Conservation (phyloP, 2,888 invertebrate genomes). For the Macaria liturata region DNA sequence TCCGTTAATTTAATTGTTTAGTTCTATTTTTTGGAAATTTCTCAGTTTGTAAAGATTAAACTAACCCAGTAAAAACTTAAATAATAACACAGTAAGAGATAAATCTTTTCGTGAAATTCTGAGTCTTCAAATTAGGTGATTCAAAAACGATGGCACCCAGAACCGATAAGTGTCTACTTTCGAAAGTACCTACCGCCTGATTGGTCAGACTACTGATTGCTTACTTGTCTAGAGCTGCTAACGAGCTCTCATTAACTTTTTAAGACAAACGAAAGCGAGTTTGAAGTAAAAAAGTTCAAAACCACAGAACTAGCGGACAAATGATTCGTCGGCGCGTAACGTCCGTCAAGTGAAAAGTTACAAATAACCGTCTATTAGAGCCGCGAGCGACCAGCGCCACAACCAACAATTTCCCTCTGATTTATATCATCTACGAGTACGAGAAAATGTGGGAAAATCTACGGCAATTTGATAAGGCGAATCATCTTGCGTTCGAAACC, state of each 20-base stretch:
- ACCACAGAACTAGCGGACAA: conserved; percentile 38
- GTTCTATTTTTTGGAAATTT: too few species aligned
- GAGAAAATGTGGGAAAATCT: conserved; percentile 82
- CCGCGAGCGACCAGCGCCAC: conserved; percentile 63
- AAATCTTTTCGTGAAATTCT: too few species aligned
- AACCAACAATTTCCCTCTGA: conserved; percentile 78
- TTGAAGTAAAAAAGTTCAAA: conserved; percentile 31
- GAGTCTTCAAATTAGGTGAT: too few species aligned
- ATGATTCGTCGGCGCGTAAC: conserved; percentile 67
- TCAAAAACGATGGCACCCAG: too few species aligned
- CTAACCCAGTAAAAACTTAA: too few species aligned
- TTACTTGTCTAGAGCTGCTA: conserved; percentile 20
- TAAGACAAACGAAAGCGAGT: conserved; percentile 37
- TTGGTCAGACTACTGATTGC: conserved; percentile 15
- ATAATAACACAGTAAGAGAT: too few species aligned
- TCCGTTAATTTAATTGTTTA: too few species aligned
- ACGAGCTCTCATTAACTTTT: conserved; percentile 34
- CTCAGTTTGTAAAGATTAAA: too few species aligned
- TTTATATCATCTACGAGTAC: conserved; percentile 75
- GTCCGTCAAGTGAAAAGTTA: conserved; percentile 76
- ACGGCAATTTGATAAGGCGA: conserved; percentile 79
- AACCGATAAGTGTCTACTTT: not conserved
- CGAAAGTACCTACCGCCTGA: conserved; percentile 10
- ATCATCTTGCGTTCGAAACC: conserved; percentile 78
- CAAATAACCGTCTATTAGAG: conserved; percentile 76